A percentile compares a stretch with the other conserved stretches of the same genome.
These are phyloP conservation scores for Phasianus colchicus DNA, from an alignment of 2,113 vertebrate species.

Conservation along the genomic window DNA sequence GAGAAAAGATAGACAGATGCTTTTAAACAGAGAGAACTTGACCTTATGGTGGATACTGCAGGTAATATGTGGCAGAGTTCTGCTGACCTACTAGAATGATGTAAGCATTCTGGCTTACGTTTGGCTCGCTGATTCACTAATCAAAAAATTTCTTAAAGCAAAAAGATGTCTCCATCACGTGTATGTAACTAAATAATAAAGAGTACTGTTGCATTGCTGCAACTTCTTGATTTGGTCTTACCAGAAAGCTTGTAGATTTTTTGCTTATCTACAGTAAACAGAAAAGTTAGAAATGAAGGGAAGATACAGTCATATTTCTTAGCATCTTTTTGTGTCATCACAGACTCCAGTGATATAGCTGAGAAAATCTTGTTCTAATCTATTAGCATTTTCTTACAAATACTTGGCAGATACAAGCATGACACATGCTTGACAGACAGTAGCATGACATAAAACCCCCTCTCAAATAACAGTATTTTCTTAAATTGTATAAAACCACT, in stretches of 20 bases:
- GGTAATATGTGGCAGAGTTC: neutral
- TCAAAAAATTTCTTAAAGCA: neutral
- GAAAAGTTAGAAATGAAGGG: neutral
- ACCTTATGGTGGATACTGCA: neutral
- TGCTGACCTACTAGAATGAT: neutral
- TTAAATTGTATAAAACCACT: neutral
- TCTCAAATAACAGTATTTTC: neutral
- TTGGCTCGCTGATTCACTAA: neutral
- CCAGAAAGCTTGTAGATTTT: neutral
- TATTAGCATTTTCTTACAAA: neutral
- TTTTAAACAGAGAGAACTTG: neutral
- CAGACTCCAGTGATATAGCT: neutral
- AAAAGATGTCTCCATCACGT: neutral
- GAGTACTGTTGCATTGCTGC: neutral
- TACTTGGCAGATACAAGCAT: neutral
- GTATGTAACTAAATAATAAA: neutral
- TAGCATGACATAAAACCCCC: neutral
- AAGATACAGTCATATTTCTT: neutral
- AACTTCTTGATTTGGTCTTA: neutral
- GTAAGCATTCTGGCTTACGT: neutral
- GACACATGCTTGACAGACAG: neutral
- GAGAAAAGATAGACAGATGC: rapidly evolving
- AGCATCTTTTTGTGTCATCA: neutral
- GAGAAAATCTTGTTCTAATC: neutral
- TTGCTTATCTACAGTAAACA: neutral